Conservation (phyloP, 2,113 vertebrate genomes). For the Mastomys coucha region DNA sequence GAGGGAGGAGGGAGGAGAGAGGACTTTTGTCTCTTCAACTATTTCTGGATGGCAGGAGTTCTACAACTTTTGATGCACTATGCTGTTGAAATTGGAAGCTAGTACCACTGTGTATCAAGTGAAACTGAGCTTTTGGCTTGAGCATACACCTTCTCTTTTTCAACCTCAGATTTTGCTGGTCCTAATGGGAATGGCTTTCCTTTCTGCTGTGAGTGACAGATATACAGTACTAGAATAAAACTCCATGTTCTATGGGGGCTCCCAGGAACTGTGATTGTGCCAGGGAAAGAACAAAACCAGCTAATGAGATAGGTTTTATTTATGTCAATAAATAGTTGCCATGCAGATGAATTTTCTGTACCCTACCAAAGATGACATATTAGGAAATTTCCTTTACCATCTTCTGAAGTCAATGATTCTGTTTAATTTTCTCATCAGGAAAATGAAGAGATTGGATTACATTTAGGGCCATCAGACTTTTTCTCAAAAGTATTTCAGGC, state of each 20-base stretch:
- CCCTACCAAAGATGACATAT: conserved; percentile 7
- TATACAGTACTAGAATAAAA: background rate
- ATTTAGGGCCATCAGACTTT: background rate
- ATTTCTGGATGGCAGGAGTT: background rate
- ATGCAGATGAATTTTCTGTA: background rate
- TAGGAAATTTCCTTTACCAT: conserved; percentile 18
- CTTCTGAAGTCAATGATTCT: background rate
- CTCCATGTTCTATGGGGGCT: background rate
- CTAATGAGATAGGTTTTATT: conserved; percentile 32
- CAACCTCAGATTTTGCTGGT: background rate
- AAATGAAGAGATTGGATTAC: background rate
- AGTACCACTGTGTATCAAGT: background rate
- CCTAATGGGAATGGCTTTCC: conserved; percentile 1
- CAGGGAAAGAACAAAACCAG: conserved; percentile 12
- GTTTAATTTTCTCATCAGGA: conserved; percentile 59
- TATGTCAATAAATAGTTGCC: background rate
- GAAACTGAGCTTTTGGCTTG: conserved; percentile 24
- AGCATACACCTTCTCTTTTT: background rate
- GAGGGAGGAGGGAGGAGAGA: background rate
- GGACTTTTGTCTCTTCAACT: background rate
- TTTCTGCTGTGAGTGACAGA: background rate
- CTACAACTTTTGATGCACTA: background rate
- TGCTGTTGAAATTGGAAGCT: conserved; percentile 50
- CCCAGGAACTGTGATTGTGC: background rate
- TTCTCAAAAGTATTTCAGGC: background rate